A percentile compares a stretch with the other conserved stretches of the same genome.
Conservation (phyloP, 2,888 invertebrate genomes). For the Liodrosophila aerea region DNA sequence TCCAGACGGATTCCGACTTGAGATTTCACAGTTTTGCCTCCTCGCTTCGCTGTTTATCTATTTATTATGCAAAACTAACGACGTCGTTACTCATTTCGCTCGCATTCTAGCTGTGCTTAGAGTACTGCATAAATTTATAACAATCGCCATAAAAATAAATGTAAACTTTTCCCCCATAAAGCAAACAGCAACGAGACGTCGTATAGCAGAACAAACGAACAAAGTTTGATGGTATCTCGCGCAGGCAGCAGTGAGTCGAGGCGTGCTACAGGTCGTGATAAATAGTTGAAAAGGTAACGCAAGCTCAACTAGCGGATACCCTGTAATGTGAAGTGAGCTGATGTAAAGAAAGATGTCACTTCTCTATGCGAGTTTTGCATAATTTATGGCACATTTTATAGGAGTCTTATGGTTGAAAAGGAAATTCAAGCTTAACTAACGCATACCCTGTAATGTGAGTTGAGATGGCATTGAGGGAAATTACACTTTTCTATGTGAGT, state of each 20-base stretch:
- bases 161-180: conserved; percentile 52
- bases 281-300: background rate
- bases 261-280: too few relatives aligned
- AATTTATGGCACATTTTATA: too few relatives aligned
- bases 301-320: too few relatives aligned
- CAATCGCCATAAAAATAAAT: conserved; percentile 30
- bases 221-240: background rate
- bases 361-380: too few relatives aligned
- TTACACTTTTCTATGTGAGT: too few relatives aligned
- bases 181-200: conserved; percentile 28
- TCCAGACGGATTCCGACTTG: background rate
- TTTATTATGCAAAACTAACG: conserved; percentile 59
- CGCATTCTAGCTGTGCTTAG: conserved; percentile 27
- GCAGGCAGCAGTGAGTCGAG: too few relatives aligned
- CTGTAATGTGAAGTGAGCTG: too few relatives aligned
- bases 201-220: conserved; percentile 19
- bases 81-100: conserved; percentile 36
- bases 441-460: too few relatives aligned
- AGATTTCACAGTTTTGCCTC: conserved; percentile 16
- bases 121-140: conserved; percentile 45
- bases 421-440: background rate
- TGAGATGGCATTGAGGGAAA: too few relatives aligned
- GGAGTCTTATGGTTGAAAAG: too few relatives aligned
- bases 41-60: conserved; percentile 19
- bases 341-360: too few relatives aligned